Evolutionary conservation across 1,140 invertebrate species (phyloP), one percentile per base, ranked within the genome.

Genomic region (Neoseiulus cucumeris): DNA sequence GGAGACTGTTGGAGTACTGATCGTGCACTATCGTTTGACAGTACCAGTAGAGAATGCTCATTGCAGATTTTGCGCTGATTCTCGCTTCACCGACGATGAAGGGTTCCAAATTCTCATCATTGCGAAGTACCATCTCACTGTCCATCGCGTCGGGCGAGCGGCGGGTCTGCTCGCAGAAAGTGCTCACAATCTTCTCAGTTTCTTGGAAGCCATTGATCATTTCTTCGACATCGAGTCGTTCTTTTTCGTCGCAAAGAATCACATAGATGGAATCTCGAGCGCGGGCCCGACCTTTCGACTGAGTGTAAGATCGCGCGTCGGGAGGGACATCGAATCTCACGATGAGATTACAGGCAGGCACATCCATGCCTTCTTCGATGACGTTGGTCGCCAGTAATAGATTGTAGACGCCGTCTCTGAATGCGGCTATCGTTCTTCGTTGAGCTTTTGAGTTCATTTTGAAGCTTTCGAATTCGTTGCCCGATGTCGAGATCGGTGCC

Each of bases 381-480:
- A 88, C 80, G 66, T 79, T 80, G 33, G 86, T 88, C 1, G 89
- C 84, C 59, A 97, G 82, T 28, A 98, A 78, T 14, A 97, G 77
- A 78, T 98, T 98, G 70, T 91, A 87, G 72, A 94, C 89, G 69
- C 89, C 85, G 76, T 87, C 87, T 18, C 92, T 81, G 76, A 97
- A 98, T 68, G 84, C 85, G 14, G 72, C 68, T 2, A 96, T 74
- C 17, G 91, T 33, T 82, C 68, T 82, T 82, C 69, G 87, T 59
- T 59, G 51, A 18, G 51, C 51, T 25, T 59, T 59, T 5, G 51
- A 25, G 22, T 59, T 59, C 51, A 59, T 59, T 59, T 59, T 25
- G 22, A 59, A 59, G 6, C 14, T 29, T 5, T 59, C 51, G 51
- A 29, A 33, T 14, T 59, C 22, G 4, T 9, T 39, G 22, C 22